Evolutionary conservation across 2,888 invertebrate genomes (phyloP), one percentile per base, ranked within the genome.

Genomic region (Formica aserva): DNA sequence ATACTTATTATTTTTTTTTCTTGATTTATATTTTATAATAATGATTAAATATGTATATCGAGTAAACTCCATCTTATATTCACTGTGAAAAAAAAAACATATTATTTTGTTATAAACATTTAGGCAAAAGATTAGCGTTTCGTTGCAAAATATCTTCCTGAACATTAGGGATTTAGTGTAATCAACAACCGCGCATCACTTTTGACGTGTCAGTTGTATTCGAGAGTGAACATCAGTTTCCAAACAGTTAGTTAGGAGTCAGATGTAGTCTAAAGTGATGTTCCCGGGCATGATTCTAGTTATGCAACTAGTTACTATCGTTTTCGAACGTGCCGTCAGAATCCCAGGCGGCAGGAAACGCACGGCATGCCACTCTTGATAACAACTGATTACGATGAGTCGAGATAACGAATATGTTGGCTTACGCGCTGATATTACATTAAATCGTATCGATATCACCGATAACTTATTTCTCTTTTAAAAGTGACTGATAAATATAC

Each of bases 311-410:
- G 69, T 66, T 82, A 38, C 60, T 82, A 84, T 86, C 84, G 67
- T 83, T 84, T 84, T 84, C 84, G 74, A 84, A 87, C 71, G 38
- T 48, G 55, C 82, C 9, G 69, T 84, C 57, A 74, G 60, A 85
- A 85, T 82, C 72, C 72, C 86, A 83, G 83, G 84, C 78, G 87
- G 74, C 84, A 86, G 87, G 86, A 85, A 87, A 86, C 82, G 57
- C 84, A 60, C 80, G 82, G 48, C 72, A 32, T 48, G 45, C 63
- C 71, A 69, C 80, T 86, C 89, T 85, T 86, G 89, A 89, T 89
- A 89, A 89, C 86, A 89, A 81, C 89, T 87, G 89, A 89, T 89
- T 89, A 89, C 84, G 86, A 87, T 83, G 83, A 86, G 81, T 63
- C 85, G 67, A 83, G 83, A 85, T 77, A 86, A 87, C 74, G 67